Base-by-base conservation (phyloP, 2,888 invertebrate genomes). In the Lottia gigantea region DNA sequence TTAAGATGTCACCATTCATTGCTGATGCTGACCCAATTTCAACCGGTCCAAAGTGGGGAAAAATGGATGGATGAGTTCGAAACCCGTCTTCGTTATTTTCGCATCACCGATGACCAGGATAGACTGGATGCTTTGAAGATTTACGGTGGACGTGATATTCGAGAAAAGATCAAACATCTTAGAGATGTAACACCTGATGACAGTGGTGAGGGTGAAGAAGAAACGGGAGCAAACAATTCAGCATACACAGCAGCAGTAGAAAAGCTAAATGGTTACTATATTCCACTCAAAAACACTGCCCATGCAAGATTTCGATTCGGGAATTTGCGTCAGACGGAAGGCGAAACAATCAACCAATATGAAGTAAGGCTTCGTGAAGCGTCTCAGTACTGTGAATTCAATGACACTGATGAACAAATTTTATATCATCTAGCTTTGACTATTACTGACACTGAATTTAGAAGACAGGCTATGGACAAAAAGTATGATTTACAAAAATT, bases 21-120 rank as follows among this genome's bases (percentile, higher is more conserved):
- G n/a, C 55, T 55, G 55, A 55, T 23, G n/a, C 55, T 23, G 55
- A 55, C 55, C 55, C 55, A n/a, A 55, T 55, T 23, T 55, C 14
- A 23, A 55, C 55, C 23, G 55, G 55, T 23, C 55, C 55, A 11
- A 55, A 55, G 19, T 19, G 55, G 55, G n/a, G 19, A 19, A 19
- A 55, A 55, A 23, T 55, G 23, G 55, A 23, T 55, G 23, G 55
- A 55, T 55, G 55, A 19, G 55, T 55, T 55, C 23, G 55, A 55
- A 55, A 55, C 55, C 11, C 55, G 55, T 14, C 55, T 55, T 23
- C n/a, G 55, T 23, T 55, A 55, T 55, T 55, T 55, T 23, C n/a
- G 55, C 8, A 19, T 55, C 23, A 55, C 55, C 15, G 23, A 55
- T 55, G 55, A 55, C 19, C 55, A 55, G 23, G 55, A 55, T 23